Evolutionary conservation across 2,113 vertebrate genomes (phyloP).

Genomic region (Pollachius pollachius): DNA sequence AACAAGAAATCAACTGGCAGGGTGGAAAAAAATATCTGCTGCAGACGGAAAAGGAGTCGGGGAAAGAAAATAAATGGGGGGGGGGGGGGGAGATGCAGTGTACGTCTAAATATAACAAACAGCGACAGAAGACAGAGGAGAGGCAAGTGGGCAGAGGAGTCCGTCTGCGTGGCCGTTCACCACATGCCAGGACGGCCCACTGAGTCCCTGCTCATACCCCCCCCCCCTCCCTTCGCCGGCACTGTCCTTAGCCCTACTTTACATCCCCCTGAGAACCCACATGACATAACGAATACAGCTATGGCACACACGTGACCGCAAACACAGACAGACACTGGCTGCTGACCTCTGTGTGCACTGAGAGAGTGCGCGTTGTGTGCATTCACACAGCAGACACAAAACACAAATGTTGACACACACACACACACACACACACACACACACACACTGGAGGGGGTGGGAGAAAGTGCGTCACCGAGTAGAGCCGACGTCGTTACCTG

Average conservation of each 20-base stretch:
- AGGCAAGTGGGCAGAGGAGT: no score
- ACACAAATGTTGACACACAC: no score
- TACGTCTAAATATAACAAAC: no score
- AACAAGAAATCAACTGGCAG: no score
- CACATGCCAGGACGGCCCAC: background rate
- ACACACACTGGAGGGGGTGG: background rate
- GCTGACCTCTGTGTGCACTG: no score
- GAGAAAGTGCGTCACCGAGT: background rate
- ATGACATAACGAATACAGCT: background rate
- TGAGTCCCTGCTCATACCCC: background rate
- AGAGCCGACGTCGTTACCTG: background rate
- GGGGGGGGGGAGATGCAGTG: background rate
- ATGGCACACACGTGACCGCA: background rate
- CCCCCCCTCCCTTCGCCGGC: background rate
- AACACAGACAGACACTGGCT: no score
- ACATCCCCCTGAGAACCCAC: background rate
- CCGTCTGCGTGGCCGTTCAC: no score
- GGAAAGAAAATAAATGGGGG: constrained; percentile 7
- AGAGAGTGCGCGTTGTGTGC: no score
- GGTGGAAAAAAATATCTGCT: no score
- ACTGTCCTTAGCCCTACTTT: background rate
- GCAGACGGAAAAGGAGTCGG: background rate
- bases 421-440: no score
- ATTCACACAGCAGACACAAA: no score
- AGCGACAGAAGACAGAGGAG: no score